These are phyloP conservation scores for Camelus dromedarius DNA, from an alignment of 2,113 vertebrate genomes.

Conservation along the genomic window DNA sequence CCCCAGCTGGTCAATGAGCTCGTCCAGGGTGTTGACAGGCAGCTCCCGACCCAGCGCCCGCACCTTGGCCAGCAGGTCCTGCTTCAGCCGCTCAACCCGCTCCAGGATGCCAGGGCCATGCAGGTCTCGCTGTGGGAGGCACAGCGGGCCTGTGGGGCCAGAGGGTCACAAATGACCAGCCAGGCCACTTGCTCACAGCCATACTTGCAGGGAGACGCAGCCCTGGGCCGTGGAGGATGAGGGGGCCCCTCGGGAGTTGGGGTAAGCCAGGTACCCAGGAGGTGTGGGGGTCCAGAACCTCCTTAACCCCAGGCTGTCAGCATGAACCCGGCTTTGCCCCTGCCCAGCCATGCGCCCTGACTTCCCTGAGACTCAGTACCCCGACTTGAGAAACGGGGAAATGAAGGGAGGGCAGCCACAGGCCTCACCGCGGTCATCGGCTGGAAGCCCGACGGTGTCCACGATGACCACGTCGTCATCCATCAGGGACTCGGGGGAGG, in stretches of 20 bases:
- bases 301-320: background rate
- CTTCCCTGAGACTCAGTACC: background rate
- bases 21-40: conserved; percentile 97
- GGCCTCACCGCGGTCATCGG: conserved; percentile 80
- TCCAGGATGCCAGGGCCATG: conserved; percentile 80
- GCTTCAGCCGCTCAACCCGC: conserved; percentile 94
- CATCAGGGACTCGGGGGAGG: conserved; percentile 94
- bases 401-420: fast-evolving
- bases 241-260: background rate
- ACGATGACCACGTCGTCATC: conserved; percentile 96
- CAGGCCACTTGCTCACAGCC: background rate
- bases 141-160: conserved; percentile 4
- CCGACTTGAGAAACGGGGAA: fast-evolving
- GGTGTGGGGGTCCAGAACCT: background rate
- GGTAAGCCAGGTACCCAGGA: background rate
- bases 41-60: conserved; percentile 94
- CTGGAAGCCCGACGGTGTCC: conserved; percentile 75
- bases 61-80: conserved; percentile 94
- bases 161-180: background rate
- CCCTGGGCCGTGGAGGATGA: background rate
- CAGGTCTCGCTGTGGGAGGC: conserved; percentile 79
- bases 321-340: background rate
- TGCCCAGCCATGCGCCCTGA: fast-evolving
- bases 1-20: conserved; percentile 96
- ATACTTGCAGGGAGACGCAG: background rate